Percentiles rank a stretch among this genome's conserved stretches.
These are phyloP conservation scores for Gadopsis marmoratus DNA, from an alignment of 2,797 vertebrate species.

Conservation along the genomic window DNA sequence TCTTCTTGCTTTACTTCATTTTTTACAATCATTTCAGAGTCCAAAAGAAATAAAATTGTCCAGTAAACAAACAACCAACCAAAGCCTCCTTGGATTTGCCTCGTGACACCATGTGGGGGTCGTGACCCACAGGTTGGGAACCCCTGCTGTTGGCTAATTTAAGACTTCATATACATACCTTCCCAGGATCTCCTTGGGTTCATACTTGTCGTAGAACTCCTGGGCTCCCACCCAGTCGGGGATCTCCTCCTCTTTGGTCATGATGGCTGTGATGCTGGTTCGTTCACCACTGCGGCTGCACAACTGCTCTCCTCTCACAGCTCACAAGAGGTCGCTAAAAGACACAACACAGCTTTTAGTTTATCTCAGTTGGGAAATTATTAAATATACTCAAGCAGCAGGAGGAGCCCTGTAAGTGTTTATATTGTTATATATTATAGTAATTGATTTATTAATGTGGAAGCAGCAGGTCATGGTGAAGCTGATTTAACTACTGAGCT, in stretches of 20 bases:
- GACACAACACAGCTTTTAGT: not conserved
- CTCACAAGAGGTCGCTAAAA: constrained; percentile 42
- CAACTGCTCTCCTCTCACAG: constrained; percentile 32
- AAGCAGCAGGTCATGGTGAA: not conserved
- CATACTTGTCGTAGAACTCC: constrained; percentile 97
- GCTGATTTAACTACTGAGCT: not conserved
- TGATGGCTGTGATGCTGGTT: constrained; percentile 68
- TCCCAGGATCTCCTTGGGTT: constrained; percentile 95
- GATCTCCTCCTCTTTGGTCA: constrained; percentile 94
- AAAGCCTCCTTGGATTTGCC: not conserved
- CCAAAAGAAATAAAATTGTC: not conserved
- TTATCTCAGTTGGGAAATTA: too few relatives aligned
- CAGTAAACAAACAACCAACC: not conserved
- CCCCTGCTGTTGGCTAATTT: not conserved
- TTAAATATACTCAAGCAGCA: too few relatives aligned
- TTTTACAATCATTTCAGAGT: not conserved
- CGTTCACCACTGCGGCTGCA: constrained; percentile 42
- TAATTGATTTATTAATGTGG: not conserved
- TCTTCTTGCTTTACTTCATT: not conserved
- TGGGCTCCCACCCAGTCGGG: constrained; percentile 91
- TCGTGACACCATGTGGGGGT: too few relatives aligned
- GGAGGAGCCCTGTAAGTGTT: not conserved
- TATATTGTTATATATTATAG: not conserved
- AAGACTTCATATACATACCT: constrained; percentile 83
- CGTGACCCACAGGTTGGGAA: not conserved